phyloP scores from a whole-genome alignment of 2,888 invertebrate species.

The Lasius fuliginosus region DNA sequence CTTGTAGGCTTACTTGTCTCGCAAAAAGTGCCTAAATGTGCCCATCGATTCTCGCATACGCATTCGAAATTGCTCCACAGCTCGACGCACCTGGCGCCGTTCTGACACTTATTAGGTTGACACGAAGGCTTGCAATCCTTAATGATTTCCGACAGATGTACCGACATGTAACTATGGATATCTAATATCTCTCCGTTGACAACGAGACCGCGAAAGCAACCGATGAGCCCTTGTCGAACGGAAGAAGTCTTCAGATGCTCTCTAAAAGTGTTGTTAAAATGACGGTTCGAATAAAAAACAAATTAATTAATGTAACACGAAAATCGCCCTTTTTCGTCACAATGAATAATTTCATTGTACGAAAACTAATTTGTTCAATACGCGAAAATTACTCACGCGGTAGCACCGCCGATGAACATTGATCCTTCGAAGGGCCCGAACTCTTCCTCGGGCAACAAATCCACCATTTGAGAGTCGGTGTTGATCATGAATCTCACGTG shows the following conservation, averaged over 20 bases:
- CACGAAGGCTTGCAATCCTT: conserved; percentile 98
- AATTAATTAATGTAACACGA: conserved; percentile 7
- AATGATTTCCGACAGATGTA: conserved; percentile 96
- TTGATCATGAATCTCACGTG: conserved; percentile 97
- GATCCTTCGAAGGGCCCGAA: conserved; percentile 97
- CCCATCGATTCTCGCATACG: conserved; percentile 96
- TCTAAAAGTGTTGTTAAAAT: conserved; percentile 85
- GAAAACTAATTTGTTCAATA: conserved; percentile 31
- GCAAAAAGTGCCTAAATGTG: conserved; percentile 96
- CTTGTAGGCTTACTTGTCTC: conserved; percentile 92
- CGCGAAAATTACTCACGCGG: conserved; percentile 90
- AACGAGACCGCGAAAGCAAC: conserved; percentile 96
- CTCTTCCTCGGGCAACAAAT: conserved; percentile 94
- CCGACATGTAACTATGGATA: conserved; percentile 97
- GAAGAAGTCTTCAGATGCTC: conserved; percentile 94
- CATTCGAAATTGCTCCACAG: conserved; percentile 97
- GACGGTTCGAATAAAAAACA: background rate
- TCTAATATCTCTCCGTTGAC: conserved; percentile 97
- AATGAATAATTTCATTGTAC: background rate
- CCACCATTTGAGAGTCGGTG: conserved; percentile 95
- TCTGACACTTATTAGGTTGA: conserved; percentile 97
- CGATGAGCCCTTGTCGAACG: conserved; percentile 95
- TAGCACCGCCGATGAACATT: conserved; percentile 97
- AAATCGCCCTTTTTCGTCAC: background rate
- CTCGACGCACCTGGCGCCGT: conserved; percentile 96